Evolutionary conservation across 2,797 vertebrate genomes (phyloP).

Genomic region (Rhyacichthys aspro): DNA sequence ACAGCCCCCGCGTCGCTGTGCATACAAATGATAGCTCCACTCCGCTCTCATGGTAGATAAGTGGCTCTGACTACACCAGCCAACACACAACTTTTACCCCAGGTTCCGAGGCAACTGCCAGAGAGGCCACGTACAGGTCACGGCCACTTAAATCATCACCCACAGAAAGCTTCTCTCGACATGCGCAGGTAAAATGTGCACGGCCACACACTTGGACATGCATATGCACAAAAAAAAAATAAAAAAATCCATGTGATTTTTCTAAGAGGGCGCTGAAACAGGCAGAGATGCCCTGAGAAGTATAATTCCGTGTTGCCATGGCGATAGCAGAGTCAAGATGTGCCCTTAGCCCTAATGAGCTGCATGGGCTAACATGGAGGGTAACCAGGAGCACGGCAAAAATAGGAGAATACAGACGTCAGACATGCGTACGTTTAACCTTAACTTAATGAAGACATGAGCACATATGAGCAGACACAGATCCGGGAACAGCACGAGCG

Average conservation of each 20-base stretch:
- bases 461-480: not conserved
- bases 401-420: conserved; percentile 19
- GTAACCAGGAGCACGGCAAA: conserved; percentile 38
- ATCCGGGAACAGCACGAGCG: too few relatives aligned
- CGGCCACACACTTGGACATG: not conserved
- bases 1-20: conserved; percentile 56
- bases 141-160: conserved; percentile 20
- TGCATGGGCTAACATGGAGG: conserved; percentile 46
- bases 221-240: conserved; percentile 2
- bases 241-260: conserved; percentile 20
- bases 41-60: conserved; percentile 52
- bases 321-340: conserved; percentile 53
- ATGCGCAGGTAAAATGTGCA: not conserved
- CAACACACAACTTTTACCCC: conserved; percentile 54
- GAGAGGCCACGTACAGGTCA: conserved; percentile 39
- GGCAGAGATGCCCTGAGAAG: conserved; percentile 34
- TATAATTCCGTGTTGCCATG: conserved; percentile 60
- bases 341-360: conserved; percentile 64
- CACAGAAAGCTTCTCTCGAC: conserved; percentile 21
- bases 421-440: conserved; percentile 15
- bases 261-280: conserved; percentile 29
- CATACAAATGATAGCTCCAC: conserved; percentile 62
- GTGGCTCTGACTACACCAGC: conserved; percentile 39
- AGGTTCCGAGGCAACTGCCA: conserved; percentile 43
- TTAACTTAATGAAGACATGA: not conserved